A percentile compares a stretch with the other conserved stretches of the same genome.
These are phyloP conservation scores for Cheiracanthium punctorium DNA, from an alignment of 2,888 invertebrate genomes.

Conservation along the genomic window DNA sequence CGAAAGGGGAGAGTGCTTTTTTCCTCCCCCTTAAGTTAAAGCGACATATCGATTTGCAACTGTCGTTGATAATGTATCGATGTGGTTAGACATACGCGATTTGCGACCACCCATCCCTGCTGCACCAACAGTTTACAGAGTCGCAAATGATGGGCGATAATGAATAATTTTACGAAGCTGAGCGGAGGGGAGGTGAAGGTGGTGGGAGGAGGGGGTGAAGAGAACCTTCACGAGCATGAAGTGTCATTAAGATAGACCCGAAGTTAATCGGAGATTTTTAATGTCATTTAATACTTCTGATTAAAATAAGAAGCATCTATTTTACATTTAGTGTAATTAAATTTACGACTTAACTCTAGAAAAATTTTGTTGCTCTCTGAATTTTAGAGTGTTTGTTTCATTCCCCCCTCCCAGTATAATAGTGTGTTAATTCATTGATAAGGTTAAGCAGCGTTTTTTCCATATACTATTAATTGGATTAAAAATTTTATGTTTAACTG, in stretches of 20 bases:
- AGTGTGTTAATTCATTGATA: too few relatives aligned
- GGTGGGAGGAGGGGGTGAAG: neutral
- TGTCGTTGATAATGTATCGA: constrained; percentile 38
- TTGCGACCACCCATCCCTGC: neutral
- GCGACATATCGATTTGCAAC: constrained; percentile 30
- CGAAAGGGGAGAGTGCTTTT: neutral
- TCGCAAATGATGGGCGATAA: constrained; percentile 2
- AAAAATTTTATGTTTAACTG: too few relatives aligned
- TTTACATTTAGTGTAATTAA: neutral
- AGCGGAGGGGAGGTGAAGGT: neutral
- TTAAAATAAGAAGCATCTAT: neutral
- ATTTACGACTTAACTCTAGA: too few relatives aligned
- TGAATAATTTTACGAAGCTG: neutral
- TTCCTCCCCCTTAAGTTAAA: constrained; percentile 19
- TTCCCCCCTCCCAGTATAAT: too few relatives aligned
- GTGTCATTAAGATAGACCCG: neutral
- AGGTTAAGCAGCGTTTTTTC: too few relatives aligned
- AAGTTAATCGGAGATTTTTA: neutral
- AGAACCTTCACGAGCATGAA: neutral
- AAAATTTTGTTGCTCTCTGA: too few relatives aligned
- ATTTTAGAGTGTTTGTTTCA: too few relatives aligned
- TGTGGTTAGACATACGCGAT: constrained; percentile 23
- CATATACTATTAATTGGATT: too few relatives aligned
- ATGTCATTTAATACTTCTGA: neutral
- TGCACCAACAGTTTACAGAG: neutral